These are phyloP conservation scores for Melanaphis sacchari DNA, from an alignment of 1,140 invertebrate species.

Conservation along the genomic window DNA sequence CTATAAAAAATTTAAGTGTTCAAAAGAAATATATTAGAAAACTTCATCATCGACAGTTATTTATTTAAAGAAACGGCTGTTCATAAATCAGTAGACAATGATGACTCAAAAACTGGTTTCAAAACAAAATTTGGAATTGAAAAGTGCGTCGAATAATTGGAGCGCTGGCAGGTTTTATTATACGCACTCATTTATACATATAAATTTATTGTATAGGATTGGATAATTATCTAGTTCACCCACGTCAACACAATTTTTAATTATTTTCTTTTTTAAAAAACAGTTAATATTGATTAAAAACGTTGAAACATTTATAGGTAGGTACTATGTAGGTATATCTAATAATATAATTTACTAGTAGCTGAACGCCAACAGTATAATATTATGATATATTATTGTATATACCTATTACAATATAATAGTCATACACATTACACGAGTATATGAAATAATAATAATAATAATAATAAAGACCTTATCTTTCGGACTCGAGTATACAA, in stretches of 20 bases:
- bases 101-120: slow-evolving; percentile 20
- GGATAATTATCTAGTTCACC: slow-evolving; percentile 34
- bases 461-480: slow-evolving; percentile 40
- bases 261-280: not conserved
- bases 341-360: not conserved
- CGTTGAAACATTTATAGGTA: not conserved
- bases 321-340: not conserved
- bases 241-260: slow-evolving; percentile 16
- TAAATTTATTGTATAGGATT: not conserved
- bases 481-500: not conserved
- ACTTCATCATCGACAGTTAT: not conserved
- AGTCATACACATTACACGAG: not conserved
- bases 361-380: not conserved
- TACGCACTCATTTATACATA: not conserved
- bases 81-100: slow-evolving; percentile 17
- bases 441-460: slow-evolving; percentile 16
- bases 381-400: slow-evolving; percentile 6
- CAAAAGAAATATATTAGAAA: not conserved
- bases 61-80: not conserved
- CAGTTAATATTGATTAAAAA: not conserved
- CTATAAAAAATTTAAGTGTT: not conserved
- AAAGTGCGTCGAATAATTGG: slow-evolving; percentile 26
- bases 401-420: not conserved
- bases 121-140: slow-evolving; percentile 7
- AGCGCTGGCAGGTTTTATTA: not conserved